Conservation (phyloP, 2,113 vertebrate genomes). For the Pachycephala philippinensis region DNA sequence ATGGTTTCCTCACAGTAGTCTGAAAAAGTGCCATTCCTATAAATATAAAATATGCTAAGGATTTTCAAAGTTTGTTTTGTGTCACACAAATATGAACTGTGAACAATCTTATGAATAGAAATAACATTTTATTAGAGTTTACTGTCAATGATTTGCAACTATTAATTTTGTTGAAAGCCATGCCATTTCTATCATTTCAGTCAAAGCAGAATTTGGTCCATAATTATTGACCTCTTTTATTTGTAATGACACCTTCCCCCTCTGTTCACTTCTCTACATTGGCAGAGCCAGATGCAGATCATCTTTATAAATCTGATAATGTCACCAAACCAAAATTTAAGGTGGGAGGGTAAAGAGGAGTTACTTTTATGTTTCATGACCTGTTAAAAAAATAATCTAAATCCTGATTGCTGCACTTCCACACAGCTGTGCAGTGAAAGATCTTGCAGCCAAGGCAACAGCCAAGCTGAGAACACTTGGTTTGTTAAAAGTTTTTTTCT, state of each 20-base stretch:
- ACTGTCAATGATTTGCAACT: neutral
- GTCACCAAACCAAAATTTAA: neutral
- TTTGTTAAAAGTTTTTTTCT: neutral
- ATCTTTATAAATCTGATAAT: neutral
- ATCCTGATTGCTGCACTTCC: neutral
- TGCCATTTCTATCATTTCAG: neutral
- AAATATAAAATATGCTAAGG: neutral
- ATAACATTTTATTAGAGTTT: neutral
- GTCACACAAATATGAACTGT: neutral
- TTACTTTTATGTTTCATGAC: neutral
- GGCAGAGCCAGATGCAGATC: neutral
- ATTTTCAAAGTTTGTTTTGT: neutral
- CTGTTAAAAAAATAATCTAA: neutral
- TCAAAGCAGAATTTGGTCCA: neutral
- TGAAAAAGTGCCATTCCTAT: neutral
- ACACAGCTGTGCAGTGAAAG: neutral
- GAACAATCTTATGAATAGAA: neutral
- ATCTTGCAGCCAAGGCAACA: neutral
- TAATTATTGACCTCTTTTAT: neutral
- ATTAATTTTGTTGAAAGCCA: neutral
- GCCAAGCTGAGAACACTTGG: neutral
- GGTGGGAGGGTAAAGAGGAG: neutral
- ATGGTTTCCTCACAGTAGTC: neutral
- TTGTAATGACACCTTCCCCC: neutral
- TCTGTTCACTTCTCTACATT: neutral